Evolutionary conservation across 1,140 invertebrate species (phyloP), one percentile per base, ranked within the genome.

Genomic region (Drosophila repletoides): DNA sequence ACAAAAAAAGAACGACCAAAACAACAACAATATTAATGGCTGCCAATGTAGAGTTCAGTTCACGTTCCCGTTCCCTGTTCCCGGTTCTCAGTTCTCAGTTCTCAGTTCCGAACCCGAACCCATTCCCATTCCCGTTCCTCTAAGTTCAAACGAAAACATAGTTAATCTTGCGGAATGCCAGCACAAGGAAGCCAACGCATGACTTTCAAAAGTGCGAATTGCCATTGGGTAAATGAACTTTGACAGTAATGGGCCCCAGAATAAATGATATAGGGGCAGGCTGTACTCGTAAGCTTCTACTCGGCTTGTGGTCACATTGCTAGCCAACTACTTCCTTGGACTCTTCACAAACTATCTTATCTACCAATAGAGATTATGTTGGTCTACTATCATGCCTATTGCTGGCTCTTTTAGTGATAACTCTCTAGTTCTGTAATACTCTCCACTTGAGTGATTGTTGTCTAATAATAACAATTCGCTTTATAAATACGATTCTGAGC

Each of bases 1-100:
- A 65, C 53, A 59, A 65, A 26, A 41, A n/a, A 21, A 12, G 40
- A 46, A 41, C 29, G 28, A 34, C 38, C 41, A 51, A 46, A 14
- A 21, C 34, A 29, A n/a, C 28, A 9, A 48, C 60, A 74, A 79
- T 84, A 84, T 84, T 84, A 84, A 86, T 84, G 79, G 80, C 79
- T 70, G 71, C 70, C 80, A 74, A 67, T 72, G 63, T n/a, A n/a
- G 70, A 84, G 80, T 84, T 83, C 77, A 83, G 41, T 15, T 49
- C 70, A 49, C 61, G 64, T 41, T 14, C 14, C 9, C 26, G 19
- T 28, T 21, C 3, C 21, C 40, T 5, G 40, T 43, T 10, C 21
- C 17, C 17, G 3, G n/a, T n/a, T n/a, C n/a, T 17, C 5, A 7
- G 17, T 17, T 36, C 36, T 9, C 36, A 21, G 1, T 22, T n/a